These are phyloP conservation scores for Cataglyphis hispanica DNA, from an alignment of 1,140 invertebrate species.

Conservation along the genomic window DNA sequence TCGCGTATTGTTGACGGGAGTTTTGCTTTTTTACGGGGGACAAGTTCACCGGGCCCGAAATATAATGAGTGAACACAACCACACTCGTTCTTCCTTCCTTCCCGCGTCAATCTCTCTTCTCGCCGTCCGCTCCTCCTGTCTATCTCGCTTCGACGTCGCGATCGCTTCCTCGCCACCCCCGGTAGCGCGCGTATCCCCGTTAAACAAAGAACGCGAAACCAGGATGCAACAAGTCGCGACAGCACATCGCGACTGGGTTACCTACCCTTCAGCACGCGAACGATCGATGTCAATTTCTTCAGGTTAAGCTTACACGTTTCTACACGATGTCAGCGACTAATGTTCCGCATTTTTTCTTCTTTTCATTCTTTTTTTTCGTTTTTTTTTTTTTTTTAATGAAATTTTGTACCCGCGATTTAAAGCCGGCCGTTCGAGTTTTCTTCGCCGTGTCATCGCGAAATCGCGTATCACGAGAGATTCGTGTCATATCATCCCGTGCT, in stretches of 20 bases:
- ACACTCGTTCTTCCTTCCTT: constrained; percentile 68
- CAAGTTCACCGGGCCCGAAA: background rate
- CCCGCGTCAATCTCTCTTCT: constrained; percentile 38
- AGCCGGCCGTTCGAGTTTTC: constrained; percentile 32
- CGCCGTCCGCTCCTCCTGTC: constrained; percentile 32
- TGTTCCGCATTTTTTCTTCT: background rate
- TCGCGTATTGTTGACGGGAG: constrained; percentile 28
- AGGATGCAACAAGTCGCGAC: constrained; percentile 38
- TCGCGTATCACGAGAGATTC: constrained; percentile 60
- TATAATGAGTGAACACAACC: constrained; percentile 47
- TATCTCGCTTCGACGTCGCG: constrained; percentile 27
- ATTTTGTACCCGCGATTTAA: background rate
- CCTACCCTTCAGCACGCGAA: constrained; percentile 55
- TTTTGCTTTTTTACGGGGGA: constrained; percentile 14
- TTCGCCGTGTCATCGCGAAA: constrained; percentile 36
- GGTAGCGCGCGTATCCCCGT: constrained; percentile 44
- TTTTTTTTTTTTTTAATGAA: background rate
- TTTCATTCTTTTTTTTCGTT: background rate
- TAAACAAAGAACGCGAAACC: constrained; percentile 40
- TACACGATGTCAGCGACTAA: constrained; percentile 56
- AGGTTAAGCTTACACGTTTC: constrained; percentile 71
- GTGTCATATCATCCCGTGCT: constrained; percentile 58
- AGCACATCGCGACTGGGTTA: constrained; percentile 50
- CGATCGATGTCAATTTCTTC: constrained; percentile 74
- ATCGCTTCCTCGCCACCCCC: constrained; percentile 60